Conservation (phyloP, 92 coral and sea anemone species). For the Porites cylindrica region DNA sequence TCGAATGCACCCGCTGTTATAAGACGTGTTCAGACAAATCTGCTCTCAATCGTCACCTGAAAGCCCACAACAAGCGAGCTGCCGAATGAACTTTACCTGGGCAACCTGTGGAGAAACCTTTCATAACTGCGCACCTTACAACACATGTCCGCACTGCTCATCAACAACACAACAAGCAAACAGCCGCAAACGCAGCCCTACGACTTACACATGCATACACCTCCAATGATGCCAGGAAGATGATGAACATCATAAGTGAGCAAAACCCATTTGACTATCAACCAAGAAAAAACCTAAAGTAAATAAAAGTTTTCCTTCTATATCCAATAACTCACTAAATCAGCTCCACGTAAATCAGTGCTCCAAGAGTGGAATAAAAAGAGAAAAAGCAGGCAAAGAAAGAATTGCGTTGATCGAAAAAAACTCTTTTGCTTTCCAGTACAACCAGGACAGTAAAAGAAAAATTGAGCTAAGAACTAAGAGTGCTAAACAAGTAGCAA, state of each 20-base stretch:
- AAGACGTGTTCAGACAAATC: too few species aligned
- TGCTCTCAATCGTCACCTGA: too few species aligned
- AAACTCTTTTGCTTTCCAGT: background rate
- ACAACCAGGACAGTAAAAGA: background rate
- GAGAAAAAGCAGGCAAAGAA: constrained; percentile 34
- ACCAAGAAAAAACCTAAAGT: constrained; percentile 21
- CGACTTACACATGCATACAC: constrained; percentile 36
- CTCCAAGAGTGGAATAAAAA: constrained; percentile 28
- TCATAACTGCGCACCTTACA: too few species aligned
- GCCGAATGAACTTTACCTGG: too few species aligned
- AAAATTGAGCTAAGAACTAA: background rate
- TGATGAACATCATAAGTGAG: constrained; percentile 8
- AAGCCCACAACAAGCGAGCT: too few species aligned
- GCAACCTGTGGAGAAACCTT: too few species aligned
- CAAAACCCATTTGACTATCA: constrained; percentile 34
- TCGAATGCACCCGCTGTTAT: too few species aligned
- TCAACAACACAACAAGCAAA: too few species aligned
- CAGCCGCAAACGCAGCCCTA: background rate
- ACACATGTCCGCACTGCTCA: too few species aligned
- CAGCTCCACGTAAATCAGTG: constrained; percentile 43
- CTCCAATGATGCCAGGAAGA: constrained; percentile 56
- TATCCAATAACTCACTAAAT: constrained; percentile 63
- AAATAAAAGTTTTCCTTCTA: constrained; percentile 36
- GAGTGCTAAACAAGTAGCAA: constrained; percentile 22
- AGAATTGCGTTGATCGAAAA: background rate